These are phyloP conservation scores for Cichlasoma orientale DNA, from an alignment of 2,797 vertebrate species.

Conservation along the genomic window DNA sequence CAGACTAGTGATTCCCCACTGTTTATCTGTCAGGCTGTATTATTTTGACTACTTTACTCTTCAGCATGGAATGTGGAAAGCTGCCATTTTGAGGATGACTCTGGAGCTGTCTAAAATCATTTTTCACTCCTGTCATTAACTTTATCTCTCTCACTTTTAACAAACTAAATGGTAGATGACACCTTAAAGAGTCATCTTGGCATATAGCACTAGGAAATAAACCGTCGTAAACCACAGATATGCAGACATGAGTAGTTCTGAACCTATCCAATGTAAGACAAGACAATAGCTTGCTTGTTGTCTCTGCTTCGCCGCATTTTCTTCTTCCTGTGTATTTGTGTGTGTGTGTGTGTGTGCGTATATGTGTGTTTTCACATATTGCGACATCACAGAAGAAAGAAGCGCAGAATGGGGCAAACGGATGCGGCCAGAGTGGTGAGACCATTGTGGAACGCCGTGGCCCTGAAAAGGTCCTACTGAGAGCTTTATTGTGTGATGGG, in stretches of 20 bases:
- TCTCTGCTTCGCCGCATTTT: conserved; percentile 27
- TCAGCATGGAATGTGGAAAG: neutral
- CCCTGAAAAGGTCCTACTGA: conserved; percentile 51
- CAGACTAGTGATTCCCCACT: conserved; percentile 39
- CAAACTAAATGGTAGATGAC: neutral
- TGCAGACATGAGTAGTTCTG: conserved; percentile 48
- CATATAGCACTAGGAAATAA: conserved; percentile 19
- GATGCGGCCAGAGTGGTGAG: conserved; percentile 67
- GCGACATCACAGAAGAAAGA: conserved; percentile 41
- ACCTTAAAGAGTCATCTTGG: conserved; percentile 19
- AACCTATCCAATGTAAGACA: conserved; percentile 28
- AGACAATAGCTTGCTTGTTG: conserved; percentile 74
- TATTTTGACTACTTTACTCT: conserved; percentile 25
- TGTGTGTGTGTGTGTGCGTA: conserved; percentile 5
- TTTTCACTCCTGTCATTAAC: neutral
- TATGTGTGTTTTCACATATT: conserved; percentile 27
- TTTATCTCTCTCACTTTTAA: neutral
- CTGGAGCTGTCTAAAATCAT: neutral
- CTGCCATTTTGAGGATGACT: conserved; percentile 5
- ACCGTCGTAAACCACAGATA: conserved; percentile 37
- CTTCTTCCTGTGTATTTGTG: conserved; percentile 5
- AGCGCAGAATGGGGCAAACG: conserved; percentile 35
- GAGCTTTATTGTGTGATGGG: conserved; percentile 71
- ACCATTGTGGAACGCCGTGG: conserved; percentile 57
- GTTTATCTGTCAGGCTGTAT: conserved; percentile 25